These are phyloP conservation scores for Eremophila alpestris DNA, from an alignment of 2,797 vertebrate species.

Conservation along the genomic window DNA sequence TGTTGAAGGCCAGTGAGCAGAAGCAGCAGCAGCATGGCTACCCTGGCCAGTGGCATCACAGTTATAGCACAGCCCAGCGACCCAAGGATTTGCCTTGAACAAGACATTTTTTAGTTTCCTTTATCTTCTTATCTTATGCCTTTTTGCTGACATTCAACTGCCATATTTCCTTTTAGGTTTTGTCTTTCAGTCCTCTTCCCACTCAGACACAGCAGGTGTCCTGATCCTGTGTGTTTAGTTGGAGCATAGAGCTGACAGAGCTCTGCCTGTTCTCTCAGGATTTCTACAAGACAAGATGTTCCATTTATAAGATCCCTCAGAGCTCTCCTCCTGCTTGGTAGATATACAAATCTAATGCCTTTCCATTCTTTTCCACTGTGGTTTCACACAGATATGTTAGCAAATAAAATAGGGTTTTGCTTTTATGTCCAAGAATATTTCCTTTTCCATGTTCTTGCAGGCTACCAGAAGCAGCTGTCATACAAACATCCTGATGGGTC, in stretches of 20 bases:
- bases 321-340: not conserved
- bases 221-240: not conserved
- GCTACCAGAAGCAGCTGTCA: constrained; percentile 84
- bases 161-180: not conserved
- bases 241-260: not conserved
- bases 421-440: not conserved
- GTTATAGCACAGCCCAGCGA: not conserved
- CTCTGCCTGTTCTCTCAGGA: not conserved
- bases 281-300: not conserved
- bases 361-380: not conserved
- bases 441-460: constrained; percentile 42
- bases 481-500: constrained; percentile 75
- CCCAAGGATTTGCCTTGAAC: not conserved
- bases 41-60: not conserved
- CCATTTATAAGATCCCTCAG: not conserved
- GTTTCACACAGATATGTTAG: not conserved
- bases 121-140: not conserved
- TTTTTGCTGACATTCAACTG: not conserved
- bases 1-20: accelerated
- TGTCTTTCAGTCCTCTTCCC: not conserved
- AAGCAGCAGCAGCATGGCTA: not conserved
- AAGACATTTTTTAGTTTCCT: not conserved
- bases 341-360: not conserved
- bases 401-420: not conserved
- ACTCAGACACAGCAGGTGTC: not conserved